Percentiles rank a stretch among this genome's conserved stretches.
phyloP scores from a whole-genome alignment of 2,797 vertebrate genomes.

The Sebastes alutus region DNA sequence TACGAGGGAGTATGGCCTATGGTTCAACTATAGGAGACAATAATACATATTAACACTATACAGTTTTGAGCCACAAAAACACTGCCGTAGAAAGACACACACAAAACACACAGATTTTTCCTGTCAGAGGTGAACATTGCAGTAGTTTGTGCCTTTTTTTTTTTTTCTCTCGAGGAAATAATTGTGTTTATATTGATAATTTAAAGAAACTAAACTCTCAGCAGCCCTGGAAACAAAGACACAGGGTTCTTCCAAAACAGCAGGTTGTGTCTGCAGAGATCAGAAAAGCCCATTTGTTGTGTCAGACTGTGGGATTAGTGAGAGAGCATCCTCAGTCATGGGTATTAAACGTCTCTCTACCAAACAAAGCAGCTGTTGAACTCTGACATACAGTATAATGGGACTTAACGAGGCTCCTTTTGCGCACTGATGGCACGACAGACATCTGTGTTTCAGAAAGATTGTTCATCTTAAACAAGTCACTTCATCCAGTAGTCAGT shows the following conservation, averaged over 20 bases:
- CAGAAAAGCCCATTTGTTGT: constrained; percentile 17
- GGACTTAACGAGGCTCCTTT: constrained; percentile 35
- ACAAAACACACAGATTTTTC: constrained; percentile 87
- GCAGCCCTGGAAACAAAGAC: constrained; percentile 51
- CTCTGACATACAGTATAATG: constrained; percentile 43
- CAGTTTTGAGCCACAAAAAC: constrained; percentile 96
- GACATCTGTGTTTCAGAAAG: constrained; percentile 3
- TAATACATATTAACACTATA: constrained; percentile 99
- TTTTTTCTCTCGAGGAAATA: constrained; percentile 79
- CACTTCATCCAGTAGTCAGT: neutral
- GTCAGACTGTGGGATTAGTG: neutral
- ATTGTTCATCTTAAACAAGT: constrained; percentile 43
- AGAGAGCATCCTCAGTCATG: constrained; percentile 37
- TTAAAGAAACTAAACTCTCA: constrained; percentile 77
- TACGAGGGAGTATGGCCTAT: constrained; percentile 93
- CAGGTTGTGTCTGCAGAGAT: constrained; percentile 38
- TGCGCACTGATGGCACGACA: constrained; percentile 33
- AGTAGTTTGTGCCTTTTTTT: constrained; percentile 92
- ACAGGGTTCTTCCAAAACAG: constrained; percentile 39
- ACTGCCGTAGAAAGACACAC: constrained; percentile 98
- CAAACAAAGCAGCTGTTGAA: constrained; percentile 66
- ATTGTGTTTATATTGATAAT: constrained; percentile 76
- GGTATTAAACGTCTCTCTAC: constrained; percentile 43
- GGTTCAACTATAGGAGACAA: constrained; percentile 91
- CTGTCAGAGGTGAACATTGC: constrained; percentile 87